These are phyloP conservation scores for Branchellion lobata DNA, from an alignment of 2,888 invertebrate genomes.

Conservation along the genomic window DNA sequence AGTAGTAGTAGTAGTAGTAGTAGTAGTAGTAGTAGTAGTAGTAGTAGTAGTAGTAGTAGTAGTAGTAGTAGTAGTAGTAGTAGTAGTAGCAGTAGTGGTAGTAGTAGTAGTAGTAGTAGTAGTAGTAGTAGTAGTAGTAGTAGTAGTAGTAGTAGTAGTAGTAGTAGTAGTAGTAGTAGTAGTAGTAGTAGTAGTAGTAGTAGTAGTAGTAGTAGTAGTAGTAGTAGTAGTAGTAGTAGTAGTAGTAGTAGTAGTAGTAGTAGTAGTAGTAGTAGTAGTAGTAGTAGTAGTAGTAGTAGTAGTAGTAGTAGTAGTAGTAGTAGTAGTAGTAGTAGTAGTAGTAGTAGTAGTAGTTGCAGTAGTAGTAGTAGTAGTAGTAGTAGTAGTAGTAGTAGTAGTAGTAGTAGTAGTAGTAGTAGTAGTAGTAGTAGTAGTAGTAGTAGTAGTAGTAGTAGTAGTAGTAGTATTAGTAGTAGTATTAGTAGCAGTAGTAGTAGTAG, in stretches of 20 bases:
- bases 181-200: background rate
- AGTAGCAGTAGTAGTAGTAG: no score
- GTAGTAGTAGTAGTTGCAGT: no score
- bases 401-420: background rate
- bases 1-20: background rate
- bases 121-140: slow-evolving; percentile 7
- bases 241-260: background rate
- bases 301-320: slow-evolving; percentile 7
- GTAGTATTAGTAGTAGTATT: no score
- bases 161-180: slow-evolving; percentile 7
- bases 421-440: no score
- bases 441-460: no score
- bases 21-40: background rate
- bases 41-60: background rate
- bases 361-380: background rate
- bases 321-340: slow-evolving; percentile 7
- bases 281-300: background rate
- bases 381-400: background rate
- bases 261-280: background rate
- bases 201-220: background rate
- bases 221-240: background rate
- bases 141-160: background rate
- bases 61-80: background rate
- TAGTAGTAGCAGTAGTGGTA: slow-evolving; percentile 3
- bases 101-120: slow-evolving; percentile 7